Evolutionary conservation across 2,888 invertebrate genomes (phyloP).

Genomic region (Chirona hameri): DNA sequence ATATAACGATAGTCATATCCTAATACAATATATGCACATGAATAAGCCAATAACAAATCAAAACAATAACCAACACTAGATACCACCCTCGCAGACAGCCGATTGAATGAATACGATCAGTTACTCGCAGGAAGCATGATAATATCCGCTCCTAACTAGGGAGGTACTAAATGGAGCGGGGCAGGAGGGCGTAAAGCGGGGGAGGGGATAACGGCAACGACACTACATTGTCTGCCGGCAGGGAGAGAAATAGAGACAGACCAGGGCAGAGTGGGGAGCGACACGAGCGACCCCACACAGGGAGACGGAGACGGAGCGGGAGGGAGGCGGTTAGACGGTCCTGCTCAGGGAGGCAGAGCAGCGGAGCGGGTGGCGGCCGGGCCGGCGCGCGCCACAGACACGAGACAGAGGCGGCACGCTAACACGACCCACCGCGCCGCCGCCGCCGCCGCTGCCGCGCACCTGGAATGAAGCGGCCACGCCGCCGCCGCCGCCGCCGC

Average conservation of each 20-base stretch:
- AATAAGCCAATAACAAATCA: conserved; percentile 28
- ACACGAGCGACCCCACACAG: too few relatives aligned
- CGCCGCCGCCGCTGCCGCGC: neutral
- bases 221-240: neutral
- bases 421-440: too few relatives aligned
- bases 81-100: neutral
- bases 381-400: too few relatives aligned
- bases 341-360: neutral
- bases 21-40: conserved; percentile 22
- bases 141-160: neutral
- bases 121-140: conserved; percentile 1
- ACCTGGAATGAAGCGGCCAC: neutral
- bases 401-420: too few relatives aligned
- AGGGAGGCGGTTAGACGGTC: neutral
- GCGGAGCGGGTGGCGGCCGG: too few relatives aligned
- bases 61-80: conserved; percentile 8
- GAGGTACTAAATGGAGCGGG: neutral
- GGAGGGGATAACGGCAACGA: neutral
- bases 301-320: neutral
- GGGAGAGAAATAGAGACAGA: too few relatives aligned
- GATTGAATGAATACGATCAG: neutral
- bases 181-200: neutral
- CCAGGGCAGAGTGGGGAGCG: too few relatives aligned
- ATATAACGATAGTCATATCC: conserved; percentile 6
- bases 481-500: neutral